Base-by-base conservation (phyloP, 2,797 vertebrate species). In the Cottoperca gobio region DNA sequence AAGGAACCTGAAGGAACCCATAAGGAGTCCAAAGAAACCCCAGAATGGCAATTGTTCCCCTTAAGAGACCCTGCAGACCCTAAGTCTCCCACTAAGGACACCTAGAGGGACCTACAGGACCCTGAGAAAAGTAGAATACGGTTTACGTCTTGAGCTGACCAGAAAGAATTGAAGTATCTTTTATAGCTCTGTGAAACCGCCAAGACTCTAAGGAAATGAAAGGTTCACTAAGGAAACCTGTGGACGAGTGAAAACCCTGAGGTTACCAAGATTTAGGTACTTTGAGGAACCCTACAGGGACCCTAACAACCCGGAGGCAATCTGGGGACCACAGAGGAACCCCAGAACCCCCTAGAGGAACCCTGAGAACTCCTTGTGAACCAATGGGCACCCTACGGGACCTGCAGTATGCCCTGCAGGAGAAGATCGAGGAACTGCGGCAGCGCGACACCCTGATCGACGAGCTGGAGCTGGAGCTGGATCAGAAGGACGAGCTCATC, bases 401-500 rank as follows among this genome's bases (percentile, higher is more conserved):
- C 92, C 94, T 99, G 57, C 97, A 99, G 90, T 98, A 98, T 43
- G 97, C 97, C 77, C 93, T 99, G 89, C 97, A 99, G 94, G 96
- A 98, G 93, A 99, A 99, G 93, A 97, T 99, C 19, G 97, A 99
- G 93, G 97, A 99, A 93, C 95, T 99, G 86, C 94, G 97, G 85
- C 97, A 99, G 91, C 94, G 97, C 45, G 97, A 99, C 88, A 95
- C 97, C 10, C 96, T 99, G 81, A 99, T 99, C 50, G 97, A 99
- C 58, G 97, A 99, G 93, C 96, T 99, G 91, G 97, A 99, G 91
- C 93, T 99, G 81, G 97, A 99, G 92, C 93, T 99, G 83, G 97
- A 99, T 76, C 97, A 98, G 93, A 99, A 99, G 85, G 97, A 99
- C 67, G 97, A 99, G 90, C 93, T 99, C 90, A 99, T 99, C 91